phyloP scores from a whole-genome alignment of 64 coral and sea anemone genomes.

The Cladopsammia gracilis region DNA sequence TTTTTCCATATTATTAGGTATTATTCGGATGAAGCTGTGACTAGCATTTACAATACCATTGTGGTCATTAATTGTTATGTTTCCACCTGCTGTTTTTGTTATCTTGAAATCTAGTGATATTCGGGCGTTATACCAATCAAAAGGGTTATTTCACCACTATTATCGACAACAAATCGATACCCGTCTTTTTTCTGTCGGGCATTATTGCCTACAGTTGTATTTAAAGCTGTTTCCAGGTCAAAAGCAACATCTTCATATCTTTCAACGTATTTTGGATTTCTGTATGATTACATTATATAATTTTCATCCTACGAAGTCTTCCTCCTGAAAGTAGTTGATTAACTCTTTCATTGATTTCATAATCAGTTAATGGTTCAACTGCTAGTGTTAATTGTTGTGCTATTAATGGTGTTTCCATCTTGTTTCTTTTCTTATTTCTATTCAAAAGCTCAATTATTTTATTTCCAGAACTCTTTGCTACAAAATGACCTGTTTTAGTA shows the following conservation, averaged over 20 bases:
- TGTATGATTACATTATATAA: background rate
- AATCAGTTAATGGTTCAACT: background rate
- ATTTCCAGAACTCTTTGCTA: too few relatives aligned
- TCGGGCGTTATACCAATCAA: constrained; percentile 8
- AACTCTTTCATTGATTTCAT: background rate
- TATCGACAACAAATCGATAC: constrained; percentile 2
- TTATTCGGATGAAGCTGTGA: too few relatives aligned
- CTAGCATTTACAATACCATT: constrained; percentile 14
- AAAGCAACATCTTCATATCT: background rate
- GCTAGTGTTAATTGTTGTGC: background rate
- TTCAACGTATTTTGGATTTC: constrained; percentile 13
- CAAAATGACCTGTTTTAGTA: too few relatives aligned
- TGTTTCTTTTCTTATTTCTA: background rate
- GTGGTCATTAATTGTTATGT: background rate
- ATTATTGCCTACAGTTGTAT: background rate
- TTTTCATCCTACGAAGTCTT: too few relatives aligned
- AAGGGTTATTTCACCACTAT: background rate
- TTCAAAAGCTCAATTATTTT: too few relatives aligned
- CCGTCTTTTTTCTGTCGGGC: too few relatives aligned
- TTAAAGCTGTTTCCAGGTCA: too few relatives aligned
- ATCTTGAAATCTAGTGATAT: background rate
- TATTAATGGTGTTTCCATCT: background rate
- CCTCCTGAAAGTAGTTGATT: background rate
- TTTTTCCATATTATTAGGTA: too few relatives aligned
- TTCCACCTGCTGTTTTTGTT: background rate